Evolutionary conservation across 1,140 invertebrate species (phyloP), one percentile per base, ranked within the genome.

Genomic region (Cydia splendana): DNA sequence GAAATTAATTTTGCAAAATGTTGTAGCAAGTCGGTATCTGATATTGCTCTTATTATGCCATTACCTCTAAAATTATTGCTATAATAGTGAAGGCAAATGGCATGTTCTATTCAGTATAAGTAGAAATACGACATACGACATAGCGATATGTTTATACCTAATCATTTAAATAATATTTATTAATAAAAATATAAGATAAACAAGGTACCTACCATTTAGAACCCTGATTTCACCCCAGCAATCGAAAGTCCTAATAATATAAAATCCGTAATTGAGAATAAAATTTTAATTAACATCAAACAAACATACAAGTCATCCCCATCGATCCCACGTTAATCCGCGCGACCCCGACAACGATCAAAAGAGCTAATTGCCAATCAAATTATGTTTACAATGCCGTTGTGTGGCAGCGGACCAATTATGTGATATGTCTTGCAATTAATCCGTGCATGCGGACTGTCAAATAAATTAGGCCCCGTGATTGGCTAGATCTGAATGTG

Each of bases 361-460:
- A 62, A 62, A 62, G 57, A 62, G 57, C 57, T 62, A 62, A 62
- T 62, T 62, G 57, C 57, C 57, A 62, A 62, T 62, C 57, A 62
- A 62, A 62, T 62, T 62, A 62, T 62, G 57, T 62, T 62, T 62
- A 62, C 57, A 62, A 62, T 62, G 57, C 57, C 57, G 57, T 62
- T 62, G 57, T 62, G 57, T 62, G 57, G 57, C 57, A 62, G 57
- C 57, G 3, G 57, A n/a, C 57, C 57, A 62, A 62, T 62, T 62
- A 62, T n/a, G n/a, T n/a, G n/a, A n/a, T n/a, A n/a, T 62, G 20
- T 62, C 57, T 62, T 62, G 18, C 57, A 24, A 62, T 62, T 62
- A 62, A 62, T 62, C 57, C 57, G 57, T 62, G 57, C 20, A 62
- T 62, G 53, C 15, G 57, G 57, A 62, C 57, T 62, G 57, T 62